A percentile compares a stretch with the other conserved stretches of the same genome.
These are phyloP conservation scores for Cydia pomonella DNA, from an alignment of 1,140 invertebrate genomes.

Conservation along the genomic window DNA sequence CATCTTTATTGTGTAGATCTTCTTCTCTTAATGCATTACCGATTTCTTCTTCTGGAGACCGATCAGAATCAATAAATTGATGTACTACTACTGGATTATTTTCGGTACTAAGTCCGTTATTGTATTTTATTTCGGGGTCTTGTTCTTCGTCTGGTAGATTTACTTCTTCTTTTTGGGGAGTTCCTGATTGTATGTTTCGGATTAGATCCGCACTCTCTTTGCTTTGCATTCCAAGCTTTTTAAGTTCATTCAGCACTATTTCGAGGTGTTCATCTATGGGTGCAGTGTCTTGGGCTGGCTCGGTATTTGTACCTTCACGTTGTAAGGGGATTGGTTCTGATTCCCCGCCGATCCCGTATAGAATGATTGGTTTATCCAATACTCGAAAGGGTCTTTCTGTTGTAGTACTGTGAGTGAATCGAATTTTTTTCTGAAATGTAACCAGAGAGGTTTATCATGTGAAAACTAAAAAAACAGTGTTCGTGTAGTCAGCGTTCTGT, in stretches of 20 bases:
- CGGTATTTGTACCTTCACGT: not conserved
- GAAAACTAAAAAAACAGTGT: not conserved
- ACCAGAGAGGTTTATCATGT: not conserved
- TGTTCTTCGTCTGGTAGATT: not conserved
- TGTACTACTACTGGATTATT: not conserved
- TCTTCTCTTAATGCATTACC: not conserved
- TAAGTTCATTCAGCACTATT: not conserved
- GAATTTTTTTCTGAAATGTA: not conserved
- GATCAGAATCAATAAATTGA: not conserved
- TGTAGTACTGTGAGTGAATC: not conserved
- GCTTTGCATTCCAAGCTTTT: constrained; percentile 8
- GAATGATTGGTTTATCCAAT: not conserved
- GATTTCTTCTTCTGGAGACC: not conserved
- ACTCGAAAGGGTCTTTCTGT: not conserved
- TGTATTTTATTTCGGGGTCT: not conserved
- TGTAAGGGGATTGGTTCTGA: not conserved
- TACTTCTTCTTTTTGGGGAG: not conserved
- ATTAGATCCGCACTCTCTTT: not conserved
- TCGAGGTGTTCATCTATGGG: not conserved
- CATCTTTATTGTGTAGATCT: no score
- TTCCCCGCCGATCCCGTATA: not conserved
- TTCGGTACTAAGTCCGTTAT: not conserved
- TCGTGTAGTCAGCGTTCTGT: no score
- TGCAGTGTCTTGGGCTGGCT: not conserved
- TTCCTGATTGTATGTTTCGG: not conserved